phyloP scores from a whole-genome alignment of 92 coral and sea anemone species.

The Micromussa lordhowensis region DNA sequence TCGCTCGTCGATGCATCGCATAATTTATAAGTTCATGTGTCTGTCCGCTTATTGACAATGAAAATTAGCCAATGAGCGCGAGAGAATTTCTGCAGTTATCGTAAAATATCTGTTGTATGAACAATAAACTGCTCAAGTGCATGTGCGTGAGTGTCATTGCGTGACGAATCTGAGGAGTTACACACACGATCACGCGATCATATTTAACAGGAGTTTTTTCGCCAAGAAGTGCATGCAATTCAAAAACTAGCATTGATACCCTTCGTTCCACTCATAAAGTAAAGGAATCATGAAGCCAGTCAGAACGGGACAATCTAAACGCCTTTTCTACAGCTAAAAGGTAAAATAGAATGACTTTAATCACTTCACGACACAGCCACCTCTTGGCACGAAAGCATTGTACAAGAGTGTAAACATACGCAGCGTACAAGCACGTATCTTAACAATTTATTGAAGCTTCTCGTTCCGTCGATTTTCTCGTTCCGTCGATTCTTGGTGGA shows the following conservation, averaged over 20 bases:
- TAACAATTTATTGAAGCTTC: too few species aligned
- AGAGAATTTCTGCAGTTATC: too few species aligned
- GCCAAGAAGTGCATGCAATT: background rate
- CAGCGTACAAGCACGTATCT: background rate
- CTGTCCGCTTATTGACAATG: too few species aligned
- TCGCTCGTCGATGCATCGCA: too few species aligned
- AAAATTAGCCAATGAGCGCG: too few species aligned
- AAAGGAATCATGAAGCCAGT: too few species aligned
- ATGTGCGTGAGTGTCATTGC: background rate
- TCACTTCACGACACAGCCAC: background rate
- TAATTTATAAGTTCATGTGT: too few species aligned
- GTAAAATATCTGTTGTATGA: background rate
- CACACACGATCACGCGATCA: background rate
- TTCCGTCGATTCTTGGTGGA: background rate
- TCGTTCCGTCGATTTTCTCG: too few species aligned
- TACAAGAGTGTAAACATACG: background rate
- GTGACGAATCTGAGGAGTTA: background rate
- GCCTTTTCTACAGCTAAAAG: background rate
- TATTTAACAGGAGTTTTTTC: background rate
- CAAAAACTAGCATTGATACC: background rate
- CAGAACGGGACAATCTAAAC: background rate
- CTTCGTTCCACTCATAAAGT: too few species aligned
- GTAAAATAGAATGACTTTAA: background rate
- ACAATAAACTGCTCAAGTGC: too few species aligned
- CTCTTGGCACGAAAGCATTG: background rate